These are phyloP conservation scores for Arbacia lixula DNA, from an alignment of 53 echinoderm and acorn worm genomes.

Conservation along the genomic window DNA sequence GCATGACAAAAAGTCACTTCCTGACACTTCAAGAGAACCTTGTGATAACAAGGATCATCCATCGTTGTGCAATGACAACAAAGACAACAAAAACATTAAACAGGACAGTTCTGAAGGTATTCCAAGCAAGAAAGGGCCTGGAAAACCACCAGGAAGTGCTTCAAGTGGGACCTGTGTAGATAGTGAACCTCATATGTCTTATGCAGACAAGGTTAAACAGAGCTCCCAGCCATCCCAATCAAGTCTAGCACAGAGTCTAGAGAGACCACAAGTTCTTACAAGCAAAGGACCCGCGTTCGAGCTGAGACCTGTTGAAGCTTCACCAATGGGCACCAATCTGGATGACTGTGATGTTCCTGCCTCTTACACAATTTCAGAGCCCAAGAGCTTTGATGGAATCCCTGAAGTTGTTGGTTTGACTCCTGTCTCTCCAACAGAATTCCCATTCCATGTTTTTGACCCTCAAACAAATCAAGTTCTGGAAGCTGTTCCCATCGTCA, in stretches of 20 bases:
- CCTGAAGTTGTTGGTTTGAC: conserved; percentile 17
- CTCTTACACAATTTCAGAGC: background rate
- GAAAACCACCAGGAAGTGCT: no score
- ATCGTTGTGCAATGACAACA: no score
- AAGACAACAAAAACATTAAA: no score
- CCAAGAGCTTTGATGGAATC: conserved; percentile 7
- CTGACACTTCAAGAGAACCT: no score
- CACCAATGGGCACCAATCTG: no score
- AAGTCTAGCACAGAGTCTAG: background rate
- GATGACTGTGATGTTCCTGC: background rate
- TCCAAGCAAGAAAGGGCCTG: no score
- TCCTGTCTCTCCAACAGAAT: background rate
- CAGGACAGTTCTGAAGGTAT: no score
- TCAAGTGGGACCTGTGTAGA: no score
- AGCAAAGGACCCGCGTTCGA: conserved; percentile 43
- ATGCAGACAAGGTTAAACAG: background rate
- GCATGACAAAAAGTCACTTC: no score
- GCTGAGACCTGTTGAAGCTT: conserved; percentile 11
- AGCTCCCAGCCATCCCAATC: background rate
- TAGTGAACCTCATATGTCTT: background rate
- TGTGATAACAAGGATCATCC: no score
- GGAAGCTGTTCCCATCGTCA: conserved; percentile 61
- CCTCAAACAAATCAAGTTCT: conserved; percentile 48
- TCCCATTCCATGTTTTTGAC: conserved; percentile 5
- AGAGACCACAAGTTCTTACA: background rate